Conservation (phyloP, 2,888 invertebrate genomes). For the Harmothoe impar region DNA sequence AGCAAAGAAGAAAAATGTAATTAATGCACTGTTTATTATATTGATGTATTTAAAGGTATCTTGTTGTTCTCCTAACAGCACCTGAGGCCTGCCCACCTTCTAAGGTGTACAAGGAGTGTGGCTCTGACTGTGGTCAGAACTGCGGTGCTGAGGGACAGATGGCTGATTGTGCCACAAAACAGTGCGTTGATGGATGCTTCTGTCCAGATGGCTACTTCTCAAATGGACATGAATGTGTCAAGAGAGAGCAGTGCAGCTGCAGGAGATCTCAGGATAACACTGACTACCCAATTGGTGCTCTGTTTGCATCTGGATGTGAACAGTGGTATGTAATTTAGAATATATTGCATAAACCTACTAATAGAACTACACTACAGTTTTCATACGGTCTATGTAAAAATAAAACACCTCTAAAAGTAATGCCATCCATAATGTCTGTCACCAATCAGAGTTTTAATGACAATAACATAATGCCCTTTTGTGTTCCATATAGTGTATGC, state of each 20-base stretch:
- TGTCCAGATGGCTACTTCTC: slow-evolving; percentile 67
- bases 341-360: no score
- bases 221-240: slow-evolving; percentile 69
- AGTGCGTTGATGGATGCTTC: slow-evolving; percentile 69
- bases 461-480: neutral
- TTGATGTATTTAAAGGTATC: neutral
- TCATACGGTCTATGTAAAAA: no score
- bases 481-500: slow-evolving; percentile 66
- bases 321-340: slow-evolving; percentile 66
- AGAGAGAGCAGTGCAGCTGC: slow-evolving; percentile 70
- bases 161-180: slow-evolving; percentile 60
- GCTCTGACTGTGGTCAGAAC: slow-evolving; percentile 46
- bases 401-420: no score
- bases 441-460: no score
- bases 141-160: slow-evolving; percentile 63
- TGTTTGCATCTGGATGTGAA: slow-evolving; percentile 66
- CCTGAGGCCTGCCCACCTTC: slow-evolving; percentile 61
- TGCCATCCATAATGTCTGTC: no score
- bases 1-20: no score
- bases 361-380: no score
- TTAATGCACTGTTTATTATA: neutral
- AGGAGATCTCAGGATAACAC: slow-evolving; percentile 61
- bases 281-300: slow-evolving; percentile 68
- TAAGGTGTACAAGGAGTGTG: slow-evolving; percentile 66
- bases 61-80: slow-evolving; percentile 40